Conservation (phyloP, 2,113 vertebrate genomes). For the Pollachius pollachius region DNA sequence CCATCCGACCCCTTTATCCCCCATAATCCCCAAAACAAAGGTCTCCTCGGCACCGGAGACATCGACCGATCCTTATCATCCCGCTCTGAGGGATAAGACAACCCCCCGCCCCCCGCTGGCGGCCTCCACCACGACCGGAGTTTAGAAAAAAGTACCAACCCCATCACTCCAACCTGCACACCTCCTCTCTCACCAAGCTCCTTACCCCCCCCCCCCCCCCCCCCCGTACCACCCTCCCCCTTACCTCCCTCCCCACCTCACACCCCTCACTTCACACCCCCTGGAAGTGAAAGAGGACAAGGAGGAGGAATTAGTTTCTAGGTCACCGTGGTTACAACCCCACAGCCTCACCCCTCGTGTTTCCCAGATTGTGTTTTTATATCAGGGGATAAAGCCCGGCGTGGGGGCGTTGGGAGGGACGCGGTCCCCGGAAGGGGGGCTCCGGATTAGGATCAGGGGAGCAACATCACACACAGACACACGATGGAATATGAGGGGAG, state of each 20-base stretch:
- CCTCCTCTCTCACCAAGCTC: no score
- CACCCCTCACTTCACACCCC: no score
- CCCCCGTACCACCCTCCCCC: no score
- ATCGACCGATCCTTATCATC: constrained; percentile 70
- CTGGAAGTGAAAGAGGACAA: no score
- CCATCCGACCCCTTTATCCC: constrained; percentile 64
- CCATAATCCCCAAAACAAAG: constrained; percentile 72
- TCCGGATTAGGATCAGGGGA: constrained; percentile 53
- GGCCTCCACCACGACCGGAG: no score
- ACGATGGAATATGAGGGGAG: neutral
- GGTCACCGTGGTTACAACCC: no score
- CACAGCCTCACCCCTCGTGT: no score
- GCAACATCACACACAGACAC: neutral
- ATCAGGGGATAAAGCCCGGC: constrained; percentile 38
- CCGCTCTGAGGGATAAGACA: constrained; percentile 58
- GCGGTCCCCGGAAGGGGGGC: constrained; percentile 42
- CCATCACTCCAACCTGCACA: no score
- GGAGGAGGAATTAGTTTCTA: no score
- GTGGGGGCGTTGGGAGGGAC: constrained; percentile 53
- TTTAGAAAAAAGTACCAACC: no score
- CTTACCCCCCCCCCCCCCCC: no score
- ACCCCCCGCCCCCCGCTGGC: constrained; percentile 30
- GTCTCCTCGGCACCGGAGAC: constrained; percentile 54
- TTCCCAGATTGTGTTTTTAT: constrained; percentile 22
- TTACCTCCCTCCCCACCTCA: no score